A percentile compares a stretch with the other conserved stretches of the same genome.
These are phyloP conservation scores for Trematocara zebra DNA, from an alignment of 2,113 vertebrate genomes.

Conservation along the genomic window DNA sequence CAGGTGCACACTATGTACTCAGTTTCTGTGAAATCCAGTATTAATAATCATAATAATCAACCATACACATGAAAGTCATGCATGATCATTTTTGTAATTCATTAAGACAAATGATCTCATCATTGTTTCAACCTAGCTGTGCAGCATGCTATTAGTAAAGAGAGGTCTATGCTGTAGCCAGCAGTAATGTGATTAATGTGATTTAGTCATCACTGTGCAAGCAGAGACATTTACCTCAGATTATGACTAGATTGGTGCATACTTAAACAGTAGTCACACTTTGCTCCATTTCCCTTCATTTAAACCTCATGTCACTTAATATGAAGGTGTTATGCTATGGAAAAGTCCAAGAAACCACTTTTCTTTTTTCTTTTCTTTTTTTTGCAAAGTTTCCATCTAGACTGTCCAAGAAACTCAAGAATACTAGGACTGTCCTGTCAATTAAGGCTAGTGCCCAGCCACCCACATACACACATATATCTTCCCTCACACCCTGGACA, in stretches of 20 bases:
- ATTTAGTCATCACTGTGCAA: not conserved
- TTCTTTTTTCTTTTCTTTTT: not conserved
- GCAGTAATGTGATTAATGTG: constrained; percentile 4
- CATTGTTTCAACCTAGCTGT: not conserved
- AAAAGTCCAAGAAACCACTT: not conserved
- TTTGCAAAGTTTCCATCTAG: not conserved
- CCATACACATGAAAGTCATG: not conserved
- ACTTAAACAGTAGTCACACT: not conserved
- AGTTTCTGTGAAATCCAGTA: not conserved
- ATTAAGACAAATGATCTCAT: not conserved
- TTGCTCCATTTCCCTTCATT: not conserved
- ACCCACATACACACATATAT: not conserved
- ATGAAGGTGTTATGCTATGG: not conserved
- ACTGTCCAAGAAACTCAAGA: not conserved
- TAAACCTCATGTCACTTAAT: not conserved
- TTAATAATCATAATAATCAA: not conserved
- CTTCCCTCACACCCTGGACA: not conserved
- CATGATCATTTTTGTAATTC: not conserved
- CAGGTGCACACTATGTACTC: not conserved
- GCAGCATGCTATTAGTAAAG: not conserved
- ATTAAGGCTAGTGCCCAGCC: constrained; percentile 17
- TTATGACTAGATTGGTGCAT: not conserved
- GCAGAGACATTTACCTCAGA: constrained; percentile 4
- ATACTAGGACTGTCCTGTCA: constrained; percentile 20
- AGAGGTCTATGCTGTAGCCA: not conserved